A percentile compares a stretch with the other conserved stretches of the same genome.
phyloP scores from a whole-genome alignment of 2,797 vertebrate species.

The Melanotaenia nigrans region DNA sequence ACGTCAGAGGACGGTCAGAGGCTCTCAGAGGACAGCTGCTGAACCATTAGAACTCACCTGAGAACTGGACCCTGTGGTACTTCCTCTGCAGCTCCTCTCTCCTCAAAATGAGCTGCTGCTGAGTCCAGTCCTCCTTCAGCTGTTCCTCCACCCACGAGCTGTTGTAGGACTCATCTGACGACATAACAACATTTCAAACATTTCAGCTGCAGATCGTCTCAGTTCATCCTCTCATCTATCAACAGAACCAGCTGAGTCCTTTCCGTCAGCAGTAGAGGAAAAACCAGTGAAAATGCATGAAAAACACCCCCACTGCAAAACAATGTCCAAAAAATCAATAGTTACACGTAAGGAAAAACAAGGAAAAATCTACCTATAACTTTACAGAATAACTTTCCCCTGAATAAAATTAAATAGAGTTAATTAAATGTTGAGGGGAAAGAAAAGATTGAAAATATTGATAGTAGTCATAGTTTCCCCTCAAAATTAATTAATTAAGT shows the following conservation, averaged over 20 bases:
- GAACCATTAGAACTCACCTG: constrained; percentile 77
- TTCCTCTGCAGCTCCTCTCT: constrained; percentile 77
- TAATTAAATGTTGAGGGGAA: too few species aligned
- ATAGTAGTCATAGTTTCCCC: too few species aligned
- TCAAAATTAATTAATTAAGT: too few species aligned
- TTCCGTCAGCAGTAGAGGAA: neutral
- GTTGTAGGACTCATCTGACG: constrained; percentile 68
- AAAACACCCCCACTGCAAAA: too few species aligned
- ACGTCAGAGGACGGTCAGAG: neutral
- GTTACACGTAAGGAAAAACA: too few species aligned
- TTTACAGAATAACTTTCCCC: too few species aligned
- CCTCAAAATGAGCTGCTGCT: constrained; percentile 80
- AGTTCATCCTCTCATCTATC: neutral
- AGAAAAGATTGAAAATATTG: too few species aligned
- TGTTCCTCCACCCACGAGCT: constrained; percentile 65
- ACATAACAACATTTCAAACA: neutral
- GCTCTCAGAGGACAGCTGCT: neutral
- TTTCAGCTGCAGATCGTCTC: neutral
- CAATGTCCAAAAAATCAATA: too few species aligned
- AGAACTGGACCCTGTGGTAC: constrained; percentile 83
- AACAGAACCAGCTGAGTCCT: neutral
- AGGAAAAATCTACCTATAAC: too few species aligned
- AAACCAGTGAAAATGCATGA: neutral
- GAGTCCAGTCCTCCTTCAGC: constrained; percentile 84
- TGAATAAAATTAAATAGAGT: too few species aligned